Base-by-base conservation (phyloP, 92 coral and sea anemone species). In the Parazoanthus swiftii region DNA sequence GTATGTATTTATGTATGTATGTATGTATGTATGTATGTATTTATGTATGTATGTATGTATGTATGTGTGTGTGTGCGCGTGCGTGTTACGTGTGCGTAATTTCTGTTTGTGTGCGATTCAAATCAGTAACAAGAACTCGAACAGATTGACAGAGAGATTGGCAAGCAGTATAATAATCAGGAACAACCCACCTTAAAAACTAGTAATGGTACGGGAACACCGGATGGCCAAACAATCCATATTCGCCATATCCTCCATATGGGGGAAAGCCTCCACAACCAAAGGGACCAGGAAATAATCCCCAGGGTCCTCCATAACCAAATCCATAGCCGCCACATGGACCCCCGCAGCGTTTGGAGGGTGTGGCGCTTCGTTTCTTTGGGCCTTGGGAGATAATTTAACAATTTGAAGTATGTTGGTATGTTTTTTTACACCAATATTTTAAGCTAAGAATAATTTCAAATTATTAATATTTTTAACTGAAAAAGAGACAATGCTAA, bases 181-280 rank as follows among this genome's bases (percentile, higher is more conserved):
- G 26, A 63, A 0, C 70, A 21, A 21, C 70, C 26, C 70, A 63
- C 70, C 70, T 63, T 63, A 7, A 2, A 63, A 63, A 63, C 70
- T 81, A 81, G 85, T 33, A 81, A 33, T 81, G 74, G 46, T 36
- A 81, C 8, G 85, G 85, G 35, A 35, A 81, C 11, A 50, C 80
- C 4, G 85, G 85, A 43, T 35, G 58, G 15, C 18, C 35, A 38
- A 76, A 39, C 1, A n/a, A 51, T 1, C 80, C 80, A 42, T 21
- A 73, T 26, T 44, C 63, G 8, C 79, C 79, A 16, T 16, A 42
- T 4, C 83, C 83, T 7, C 83, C 85, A 80, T 36, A 81, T 81
- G 13, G 11, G 16, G 85, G 74, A 35, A 58, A 81, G 25, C 73
- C 36, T 36, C 85, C 85, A 14, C 54, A 63, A 37, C 85, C 85